phyloP scores from a whole-genome alignment of 2,797 vertebrate genomes.

The Holocentrus rufus region DNA sequence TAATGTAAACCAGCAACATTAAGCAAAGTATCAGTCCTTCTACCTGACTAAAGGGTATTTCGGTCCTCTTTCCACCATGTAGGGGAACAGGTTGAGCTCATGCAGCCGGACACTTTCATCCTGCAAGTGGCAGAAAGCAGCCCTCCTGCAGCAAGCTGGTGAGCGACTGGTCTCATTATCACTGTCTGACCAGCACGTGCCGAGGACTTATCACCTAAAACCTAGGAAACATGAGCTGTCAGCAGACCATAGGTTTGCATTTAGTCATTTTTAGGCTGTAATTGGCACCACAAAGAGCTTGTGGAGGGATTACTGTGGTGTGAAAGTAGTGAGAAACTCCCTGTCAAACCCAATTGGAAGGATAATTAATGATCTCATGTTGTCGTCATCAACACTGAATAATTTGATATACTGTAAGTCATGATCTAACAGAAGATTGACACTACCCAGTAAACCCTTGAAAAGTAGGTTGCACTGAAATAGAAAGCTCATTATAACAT shows the following conservation, averaged over 20 bases:
- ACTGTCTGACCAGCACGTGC: slow-evolving; percentile 51
- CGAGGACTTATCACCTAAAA: slow-evolving; percentile 51
- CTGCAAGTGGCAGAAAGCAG: slow-evolving; percentile 19
- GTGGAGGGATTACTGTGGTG: slow-evolving; percentile 11
- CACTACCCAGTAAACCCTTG: background rate
- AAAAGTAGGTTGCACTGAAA: background rate
- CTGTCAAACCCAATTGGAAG: slow-evolving; percentile 31
- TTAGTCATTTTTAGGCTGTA: slow-evolving; percentile 59
- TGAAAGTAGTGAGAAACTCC: slow-evolving; percentile 34
- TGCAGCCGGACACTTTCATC: slow-evolving; percentile 21
- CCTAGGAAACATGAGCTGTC: slow-evolving; percentile 65
- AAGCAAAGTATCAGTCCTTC: no score
- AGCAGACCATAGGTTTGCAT: slow-evolving; percentile 44
- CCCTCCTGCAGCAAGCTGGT: slow-evolving; percentile 22
- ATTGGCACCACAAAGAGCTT: slow-evolving; percentile 44
- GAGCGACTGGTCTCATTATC: slow-evolving; percentile 51
- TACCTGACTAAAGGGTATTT: background rate
- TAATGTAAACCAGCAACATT: no score
- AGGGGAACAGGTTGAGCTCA: slow-evolving; percentile 32
- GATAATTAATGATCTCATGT: slow-evolving; percentile 30
- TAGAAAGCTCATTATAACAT: no score
- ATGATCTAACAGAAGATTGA: slow-evolving; percentile 17
- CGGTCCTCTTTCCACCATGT: slow-evolving; percentile 4
- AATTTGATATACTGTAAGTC: slow-evolving; percentile 15
- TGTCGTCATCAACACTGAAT: slow-evolving; percentile 13